Conservation (phyloP, 2,797 vertebrate species). For the Gallinago nigripennis region DNA sequence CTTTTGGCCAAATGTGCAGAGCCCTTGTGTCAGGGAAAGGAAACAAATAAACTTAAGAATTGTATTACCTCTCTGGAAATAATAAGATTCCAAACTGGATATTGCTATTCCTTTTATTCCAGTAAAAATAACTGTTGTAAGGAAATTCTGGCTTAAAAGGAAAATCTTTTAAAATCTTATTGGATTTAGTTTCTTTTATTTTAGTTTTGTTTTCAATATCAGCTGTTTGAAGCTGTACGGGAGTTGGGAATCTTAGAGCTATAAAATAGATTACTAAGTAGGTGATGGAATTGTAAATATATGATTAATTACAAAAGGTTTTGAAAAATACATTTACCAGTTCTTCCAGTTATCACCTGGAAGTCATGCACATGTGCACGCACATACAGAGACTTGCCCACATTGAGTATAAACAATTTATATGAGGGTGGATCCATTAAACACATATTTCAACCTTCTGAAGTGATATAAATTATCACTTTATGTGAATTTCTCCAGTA, state of each 20-base stretch:
- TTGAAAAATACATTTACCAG: neutral
- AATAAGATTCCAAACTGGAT: neutral
- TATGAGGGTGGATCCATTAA: neutral
- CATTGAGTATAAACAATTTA: neutral
- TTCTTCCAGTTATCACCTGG: neutral
- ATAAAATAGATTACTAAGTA: neutral
- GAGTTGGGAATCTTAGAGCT: neutral
- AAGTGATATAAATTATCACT: neutral
- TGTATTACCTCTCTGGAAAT: neutral
- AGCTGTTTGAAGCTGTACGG: neutral
- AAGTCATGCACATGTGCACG: neutral
- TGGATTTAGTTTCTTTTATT: neutral
- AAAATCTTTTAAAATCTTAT: neutral
- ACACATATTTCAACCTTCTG: neutral
- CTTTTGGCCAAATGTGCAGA: constrained; percentile 25
- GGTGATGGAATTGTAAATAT: neutral
- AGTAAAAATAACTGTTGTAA: neutral
- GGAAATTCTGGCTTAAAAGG: neutral
- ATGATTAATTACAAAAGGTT: neutral
- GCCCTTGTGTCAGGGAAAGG: neutral
- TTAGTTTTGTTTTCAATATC: neutral
- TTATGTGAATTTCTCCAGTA: neutral
- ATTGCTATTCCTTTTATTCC: neutral
- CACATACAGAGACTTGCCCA: neutral
- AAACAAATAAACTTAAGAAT: neutral